Evolutionary conservation across 2,797 vertebrate species (phyloP).

Genomic region (Macroramphosus scolopax): DNA sequence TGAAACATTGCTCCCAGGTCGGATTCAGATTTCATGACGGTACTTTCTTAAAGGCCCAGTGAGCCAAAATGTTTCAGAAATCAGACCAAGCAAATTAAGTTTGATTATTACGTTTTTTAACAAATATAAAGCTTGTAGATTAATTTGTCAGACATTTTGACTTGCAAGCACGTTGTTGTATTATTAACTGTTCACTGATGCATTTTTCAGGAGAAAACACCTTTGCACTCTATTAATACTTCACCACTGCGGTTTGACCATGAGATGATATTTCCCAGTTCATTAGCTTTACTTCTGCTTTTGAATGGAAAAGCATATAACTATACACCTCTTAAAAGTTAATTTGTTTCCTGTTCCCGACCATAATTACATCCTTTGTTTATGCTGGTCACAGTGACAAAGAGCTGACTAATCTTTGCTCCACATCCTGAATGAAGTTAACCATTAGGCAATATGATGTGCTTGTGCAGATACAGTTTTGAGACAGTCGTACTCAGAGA

Average conservation of each 20-base stretch:
- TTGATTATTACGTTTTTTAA: no score
- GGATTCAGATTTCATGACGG: slow-evolving; percentile 72
- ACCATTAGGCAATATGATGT: slow-evolving; percentile 50
- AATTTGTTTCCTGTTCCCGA: slow-evolving; percentile 32
- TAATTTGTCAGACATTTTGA: background rate
- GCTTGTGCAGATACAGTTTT: slow-evolving; percentile 26
- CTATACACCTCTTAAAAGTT: slow-evolving; percentile 27
- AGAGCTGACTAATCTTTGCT: slow-evolving; percentile 21
- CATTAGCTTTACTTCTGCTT: slow-evolving; percentile 52
- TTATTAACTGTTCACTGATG: background rate
- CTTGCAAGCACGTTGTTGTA: background rate
- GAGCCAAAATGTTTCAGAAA: slow-evolving; percentile 3
- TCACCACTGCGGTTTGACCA: background rate
- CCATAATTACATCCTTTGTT: slow-evolving; percentile 17
- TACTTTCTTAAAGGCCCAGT: slow-evolving; percentile 65
- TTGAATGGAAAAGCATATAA: slow-evolving; percentile 43
- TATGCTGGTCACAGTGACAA: slow-evolving; percentile 8
- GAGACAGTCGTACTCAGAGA: slow-evolving; percentile 6
- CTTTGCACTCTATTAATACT: background rate
- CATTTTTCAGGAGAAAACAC: no score
- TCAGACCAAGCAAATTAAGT: no score
- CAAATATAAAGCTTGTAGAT: no score
- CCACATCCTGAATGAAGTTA: slow-evolving; percentile 53
- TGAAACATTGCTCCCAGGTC: slow-evolving; percentile 35
- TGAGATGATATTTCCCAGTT: slow-evolving; percentile 35